phyloP scores from a whole-genome alignment of 2,113 vertebrate species.

The Boleophthalmus pectinirostris region DNA sequence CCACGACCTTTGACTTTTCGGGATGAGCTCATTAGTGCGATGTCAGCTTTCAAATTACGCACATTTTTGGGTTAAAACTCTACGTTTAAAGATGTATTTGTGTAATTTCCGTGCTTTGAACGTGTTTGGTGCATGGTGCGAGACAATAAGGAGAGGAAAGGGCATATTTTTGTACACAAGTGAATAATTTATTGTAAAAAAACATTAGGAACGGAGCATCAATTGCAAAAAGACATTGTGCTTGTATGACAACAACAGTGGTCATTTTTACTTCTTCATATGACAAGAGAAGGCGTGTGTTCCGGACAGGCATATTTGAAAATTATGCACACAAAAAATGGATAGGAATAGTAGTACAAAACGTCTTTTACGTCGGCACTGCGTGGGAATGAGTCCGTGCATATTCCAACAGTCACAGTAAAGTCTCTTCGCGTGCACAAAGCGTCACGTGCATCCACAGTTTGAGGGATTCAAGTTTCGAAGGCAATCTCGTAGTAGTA shows the following conservation, averaged over 20 bases:
- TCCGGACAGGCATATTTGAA: constrained; percentile 54
- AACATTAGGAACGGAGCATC: constrained; percentile 25
- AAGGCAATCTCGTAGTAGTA: background rate
- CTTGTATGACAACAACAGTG: constrained; percentile 32
- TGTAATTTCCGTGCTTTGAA: background rate
- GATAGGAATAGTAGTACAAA: constrained; percentile 2
- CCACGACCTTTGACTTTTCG: background rate
- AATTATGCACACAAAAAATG: constrained; percentile 28
- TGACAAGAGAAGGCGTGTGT: constrained; percentile 66
- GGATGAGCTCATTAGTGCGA: background rate
- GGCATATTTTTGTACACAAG: constrained; percentile 21
- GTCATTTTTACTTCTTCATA: constrained; percentile 44
- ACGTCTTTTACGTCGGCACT: background rate
- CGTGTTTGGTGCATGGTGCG: background rate
- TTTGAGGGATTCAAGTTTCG: constrained; percentile 46
- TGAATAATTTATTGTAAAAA: constrained; percentile 74
- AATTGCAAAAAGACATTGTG: constrained; percentile 41
- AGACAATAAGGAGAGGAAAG: constrained; percentile 34
- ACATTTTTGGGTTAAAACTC: background rate
- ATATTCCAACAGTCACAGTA: background rate
- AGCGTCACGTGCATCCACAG: constrained; percentile 42
- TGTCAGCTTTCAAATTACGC: background rate
- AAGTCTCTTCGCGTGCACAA: background rate
- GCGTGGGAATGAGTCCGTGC: constrained; percentile 1
- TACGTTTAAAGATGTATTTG: background rate